A percentile compares a stretch with the other conserved stretches of the same genome.
Conservation (phyloP, 2,888 invertebrate species). For the Cinara cedri region DNA sequence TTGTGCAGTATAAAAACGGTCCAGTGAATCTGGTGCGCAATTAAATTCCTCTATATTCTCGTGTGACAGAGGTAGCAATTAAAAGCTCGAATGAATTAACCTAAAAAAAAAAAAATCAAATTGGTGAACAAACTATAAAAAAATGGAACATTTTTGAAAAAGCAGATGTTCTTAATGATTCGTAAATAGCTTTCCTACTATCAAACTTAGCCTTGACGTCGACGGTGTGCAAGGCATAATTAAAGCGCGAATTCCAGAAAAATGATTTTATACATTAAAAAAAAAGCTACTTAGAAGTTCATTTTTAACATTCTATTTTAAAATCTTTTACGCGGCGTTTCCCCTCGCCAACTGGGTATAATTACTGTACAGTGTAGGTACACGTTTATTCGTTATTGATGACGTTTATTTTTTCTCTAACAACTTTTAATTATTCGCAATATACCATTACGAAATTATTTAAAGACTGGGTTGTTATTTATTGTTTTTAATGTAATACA, state of each 20-base stretch:
- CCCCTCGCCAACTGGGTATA: too few relatives aligned
- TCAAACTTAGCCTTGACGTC: too few relatives aligned
- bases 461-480: too few relatives aligned
- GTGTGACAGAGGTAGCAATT: constrained; percentile 11
- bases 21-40: constrained; percentile 18
- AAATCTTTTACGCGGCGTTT: neutral
- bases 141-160: neutral
- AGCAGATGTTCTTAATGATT: constrained; percentile 39
- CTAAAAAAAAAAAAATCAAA: neutral
- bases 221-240: constrained; percentile 1
- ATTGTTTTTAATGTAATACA: too few relatives aligned
- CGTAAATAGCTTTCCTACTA: constrained; percentile 15
- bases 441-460: too few relatives aligned
- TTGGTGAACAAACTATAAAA: neutral
- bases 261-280: constrained; percentile 30
- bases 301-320: constrained; percentile 19
- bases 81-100: constrained; percentile 28
- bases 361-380: too few relatives aligned
- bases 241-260: constrained; percentile 38
- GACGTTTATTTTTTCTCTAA: too few relatives aligned
- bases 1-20: constrained; percentile 12
- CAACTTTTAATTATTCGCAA: too few relatives aligned
- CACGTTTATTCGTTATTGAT: too few relatives aligned
- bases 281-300: constrained; percentile 5
- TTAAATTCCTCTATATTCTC: constrained; percentile 15